phyloP scores from a whole-genome alignment of 2,797 vertebrate genomes.

The Molossus molossus region DNA sequence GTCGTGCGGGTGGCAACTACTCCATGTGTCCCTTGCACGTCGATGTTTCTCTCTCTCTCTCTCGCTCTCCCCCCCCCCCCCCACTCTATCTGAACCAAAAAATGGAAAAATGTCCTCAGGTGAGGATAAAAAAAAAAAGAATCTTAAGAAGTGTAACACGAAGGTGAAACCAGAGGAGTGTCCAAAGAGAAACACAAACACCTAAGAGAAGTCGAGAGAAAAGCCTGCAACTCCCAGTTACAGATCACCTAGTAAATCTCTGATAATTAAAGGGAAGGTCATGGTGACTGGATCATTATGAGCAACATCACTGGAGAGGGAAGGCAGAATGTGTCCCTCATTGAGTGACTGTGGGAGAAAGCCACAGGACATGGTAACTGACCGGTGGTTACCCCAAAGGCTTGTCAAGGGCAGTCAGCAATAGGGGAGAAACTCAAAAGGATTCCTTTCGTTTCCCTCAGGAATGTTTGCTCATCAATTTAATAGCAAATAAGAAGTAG shows the following conservation, averaged over 20 bases:
- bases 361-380: not conserved
- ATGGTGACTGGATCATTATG: not conserved
- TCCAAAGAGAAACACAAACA: conserved; percentile 16
- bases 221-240: not conserved
- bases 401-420: conserved; percentile 11
- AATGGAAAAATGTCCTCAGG: too few relatives aligned
- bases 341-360: conserved; percentile 42
- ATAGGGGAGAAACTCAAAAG: not conserved
- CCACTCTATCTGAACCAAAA: too few relatives aligned
- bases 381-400: not conserved
- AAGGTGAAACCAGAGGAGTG: not conserved
- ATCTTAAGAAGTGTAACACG: not conserved
- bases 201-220: conserved; percentile 20
- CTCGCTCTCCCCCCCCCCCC: too few relatives aligned
- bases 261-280: conserved; percentile 56
- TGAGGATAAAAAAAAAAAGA: not conserved
- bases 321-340: conserved; percentile 18
- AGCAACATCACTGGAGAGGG: not conserved
- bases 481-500: not conserved
- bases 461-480: not conserved
- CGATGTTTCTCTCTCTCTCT: too few relatives aligned
- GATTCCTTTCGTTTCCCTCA: not conserved
- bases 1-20: too few relatives aligned
- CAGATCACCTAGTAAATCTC: not conserved
- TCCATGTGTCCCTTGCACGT: too few relatives aligned